Percentiles rank a stretch among this genome's conserved stretches.
Evolutionary conservation across 1,140 invertebrate genomes (phyloP).

Genomic region (Onthophagus taurus): DNA sequence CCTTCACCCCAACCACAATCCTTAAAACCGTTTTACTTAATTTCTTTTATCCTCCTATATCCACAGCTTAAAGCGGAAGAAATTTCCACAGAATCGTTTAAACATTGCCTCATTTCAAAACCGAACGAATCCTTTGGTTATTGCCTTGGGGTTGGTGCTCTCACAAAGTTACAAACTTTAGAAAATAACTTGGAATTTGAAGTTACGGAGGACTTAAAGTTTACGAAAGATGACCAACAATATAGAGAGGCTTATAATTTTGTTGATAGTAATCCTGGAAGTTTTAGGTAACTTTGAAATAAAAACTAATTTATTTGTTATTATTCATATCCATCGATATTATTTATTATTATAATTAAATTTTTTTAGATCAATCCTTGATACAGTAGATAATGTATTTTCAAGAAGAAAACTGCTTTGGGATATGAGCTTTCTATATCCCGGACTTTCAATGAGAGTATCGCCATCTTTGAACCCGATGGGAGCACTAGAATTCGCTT

Average conservation of each 20-base stretch:
- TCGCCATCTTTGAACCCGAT: slow-evolving; percentile 49
- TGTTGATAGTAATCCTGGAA: slow-evolving; percentile 60
- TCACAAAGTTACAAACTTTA: slow-evolving; percentile 52
- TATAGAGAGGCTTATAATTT: slow-evolving; percentile 43
- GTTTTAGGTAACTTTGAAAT: slow-evolving; percentile 48
- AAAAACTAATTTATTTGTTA: not conserved
- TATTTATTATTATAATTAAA: not conserved
- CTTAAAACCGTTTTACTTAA: too few relatives aligned
- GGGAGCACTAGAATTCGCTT: slow-evolving; percentile 61
- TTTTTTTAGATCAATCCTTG: slow-evolving; percentile 44
- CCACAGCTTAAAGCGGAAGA: too few relatives aligned
- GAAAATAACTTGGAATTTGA: slow-evolving; percentile 55
- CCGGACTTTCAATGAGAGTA: slow-evolving; percentile 58
- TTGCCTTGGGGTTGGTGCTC: slow-evolving; percentile 58
- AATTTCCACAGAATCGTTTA: slow-evolving; percentile 34
- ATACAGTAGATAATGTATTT: slow-evolving; percentile 58
- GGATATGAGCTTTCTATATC: slow-evolving; percentile 59
- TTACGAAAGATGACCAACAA: slow-evolving; percentile 47
- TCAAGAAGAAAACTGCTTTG: slow-evolving; percentile 60
- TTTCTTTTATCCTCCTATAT: too few relatives aligned
- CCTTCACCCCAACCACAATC: too few relatives aligned
- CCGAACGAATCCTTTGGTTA: slow-evolving; percentile 37
- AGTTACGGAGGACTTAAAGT: slow-evolving; percentile 48
- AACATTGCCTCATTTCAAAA: slow-evolving; percentile 43
- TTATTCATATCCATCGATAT: not conserved